Evolutionary conservation across 2,797 vertebrate genomes (phyloP).

Genomic region (Rallus crepitans): DNA sequence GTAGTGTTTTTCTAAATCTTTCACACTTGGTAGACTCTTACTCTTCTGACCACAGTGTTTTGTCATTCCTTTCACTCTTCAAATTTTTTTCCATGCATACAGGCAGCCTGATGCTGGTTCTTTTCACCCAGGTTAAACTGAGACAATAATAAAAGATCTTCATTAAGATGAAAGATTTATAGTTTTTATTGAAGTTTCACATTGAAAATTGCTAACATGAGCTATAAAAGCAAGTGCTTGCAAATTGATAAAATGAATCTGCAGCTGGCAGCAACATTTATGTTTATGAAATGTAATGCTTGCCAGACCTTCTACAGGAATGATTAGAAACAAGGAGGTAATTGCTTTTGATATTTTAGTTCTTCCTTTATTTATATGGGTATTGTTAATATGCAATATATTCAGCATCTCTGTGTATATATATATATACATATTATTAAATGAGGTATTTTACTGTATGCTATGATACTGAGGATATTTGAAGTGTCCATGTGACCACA

Average conservation of each 20-base stretch:
- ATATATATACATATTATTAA: neutral
- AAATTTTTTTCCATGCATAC: neutral
- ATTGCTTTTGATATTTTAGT: neutral
- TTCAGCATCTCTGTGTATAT: neutral
- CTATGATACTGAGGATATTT: neutral
- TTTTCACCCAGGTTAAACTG: neutral
- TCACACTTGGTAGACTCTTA: neutral
- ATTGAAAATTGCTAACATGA: neutral
- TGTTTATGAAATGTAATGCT: neutral
- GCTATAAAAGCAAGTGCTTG: neutral
- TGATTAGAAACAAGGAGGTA: neutral
- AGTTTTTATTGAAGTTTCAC: neutral
- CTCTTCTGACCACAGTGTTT: neutral
- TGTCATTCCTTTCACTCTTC: neutral
- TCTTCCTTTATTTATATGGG: neutral
- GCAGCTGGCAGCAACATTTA: neutral
- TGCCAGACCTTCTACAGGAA: neutral
- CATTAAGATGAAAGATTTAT: neutral
- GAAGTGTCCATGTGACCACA: neutral
- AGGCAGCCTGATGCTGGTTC: neutral
- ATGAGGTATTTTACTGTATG: neutral
- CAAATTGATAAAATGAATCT: neutral
- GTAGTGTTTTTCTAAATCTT: neutral
- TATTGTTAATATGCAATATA: neutral
- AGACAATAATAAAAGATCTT: neutral